These are phyloP conservation scores for Scolanthus callimorphus DNA, from an alignment of 92 coral and sea anemone genomes.

Conservation along the genomic window DNA sequence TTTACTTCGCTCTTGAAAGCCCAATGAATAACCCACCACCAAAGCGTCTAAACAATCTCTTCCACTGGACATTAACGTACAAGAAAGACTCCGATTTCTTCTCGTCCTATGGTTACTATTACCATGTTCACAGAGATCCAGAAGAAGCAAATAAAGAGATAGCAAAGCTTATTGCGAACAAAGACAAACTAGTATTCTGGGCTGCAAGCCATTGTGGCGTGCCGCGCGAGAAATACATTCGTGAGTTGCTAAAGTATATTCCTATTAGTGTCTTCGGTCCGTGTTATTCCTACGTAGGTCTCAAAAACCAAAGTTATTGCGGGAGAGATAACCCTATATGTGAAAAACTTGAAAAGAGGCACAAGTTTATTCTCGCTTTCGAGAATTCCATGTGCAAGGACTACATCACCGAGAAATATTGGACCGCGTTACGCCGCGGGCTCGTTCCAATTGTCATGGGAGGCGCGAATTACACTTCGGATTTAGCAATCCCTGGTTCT, in stretches of 20 bases:
- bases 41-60: conserved; percentile 17
- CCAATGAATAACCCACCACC: conserved; percentile 17
- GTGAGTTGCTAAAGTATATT: conserved; percentile 14
- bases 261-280: conserved; percentile 19
- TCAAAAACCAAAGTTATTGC: conserved; percentile 18
- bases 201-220: conserved; percentile 43
- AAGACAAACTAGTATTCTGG: conserved; percentile 37
- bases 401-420: conserved; percentile 52
- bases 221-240: conserved; percentile 32
- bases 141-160: not conserved
- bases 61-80: conserved; percentile 48
- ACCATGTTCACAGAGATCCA: conserved; percentile 8
- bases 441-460: conserved; percentile 46
- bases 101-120: conserved; percentile 40
- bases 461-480: conserved; percentile 31
- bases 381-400: conserved; percentile 49
- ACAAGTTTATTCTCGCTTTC: conserved; percentile 39
- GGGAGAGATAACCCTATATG: conserved; percentile 31
- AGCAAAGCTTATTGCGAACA: conserved; percentile 1
- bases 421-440: conserved; percentile 40
- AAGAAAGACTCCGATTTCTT: conserved; percentile 36
- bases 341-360: conserved; percentile 8
- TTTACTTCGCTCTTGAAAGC: conserved; percentile 43
- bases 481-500: conserved; percentile 41
- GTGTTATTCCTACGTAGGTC: conserved; percentile 18